Percentiles rank a stretch among this genome's conserved stretches.
Evolutionary conservation across 2,888 invertebrate genomes (phyloP).

Genomic region (Hipparchia sbordonii): DNA sequence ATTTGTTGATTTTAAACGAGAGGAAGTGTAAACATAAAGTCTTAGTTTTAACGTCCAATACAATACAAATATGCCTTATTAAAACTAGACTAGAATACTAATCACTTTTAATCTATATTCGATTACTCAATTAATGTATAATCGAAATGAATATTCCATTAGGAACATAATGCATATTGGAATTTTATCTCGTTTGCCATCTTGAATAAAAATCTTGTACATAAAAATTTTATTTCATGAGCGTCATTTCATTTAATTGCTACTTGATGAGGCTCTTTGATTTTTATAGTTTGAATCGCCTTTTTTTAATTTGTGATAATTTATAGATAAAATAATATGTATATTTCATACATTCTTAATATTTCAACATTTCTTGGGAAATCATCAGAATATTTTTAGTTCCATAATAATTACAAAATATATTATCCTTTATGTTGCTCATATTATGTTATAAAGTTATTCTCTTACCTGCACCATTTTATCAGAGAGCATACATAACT

Average conservation of each 20-base stretch:
- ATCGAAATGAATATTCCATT: constrained; percentile 37
- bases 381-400: no score
- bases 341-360: neutral
- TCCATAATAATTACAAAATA: no score
- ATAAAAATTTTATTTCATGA: constrained; percentile 37
- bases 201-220: constrained; percentile 28
- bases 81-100: constrained; percentile 13
- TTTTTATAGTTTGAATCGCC: constrained; percentile 18
- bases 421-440: no score
- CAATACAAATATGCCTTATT: constrained; percentile 4
- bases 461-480: constrained; percentile 85
- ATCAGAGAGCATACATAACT: constrained; percentile 87
- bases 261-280: constrained; percentile 29
- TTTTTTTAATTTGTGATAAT: neutral
- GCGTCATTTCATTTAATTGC: constrained; percentile 30
- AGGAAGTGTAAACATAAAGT: neutral
- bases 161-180: constrained; percentile 13
- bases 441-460: neutral
- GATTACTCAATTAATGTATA: constrained; percentile 36
- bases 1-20: neutral
- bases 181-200: constrained; percentile 37
- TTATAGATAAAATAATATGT: neutral
- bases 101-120: constrained; percentile 18
- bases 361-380: no score
- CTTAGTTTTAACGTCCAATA: constrained; percentile 5